Evolutionary conservation across 2,888 invertebrate species (phyloP), one percentile per base, ranked within the genome.

Genomic region (Dusona sp.): DNA sequence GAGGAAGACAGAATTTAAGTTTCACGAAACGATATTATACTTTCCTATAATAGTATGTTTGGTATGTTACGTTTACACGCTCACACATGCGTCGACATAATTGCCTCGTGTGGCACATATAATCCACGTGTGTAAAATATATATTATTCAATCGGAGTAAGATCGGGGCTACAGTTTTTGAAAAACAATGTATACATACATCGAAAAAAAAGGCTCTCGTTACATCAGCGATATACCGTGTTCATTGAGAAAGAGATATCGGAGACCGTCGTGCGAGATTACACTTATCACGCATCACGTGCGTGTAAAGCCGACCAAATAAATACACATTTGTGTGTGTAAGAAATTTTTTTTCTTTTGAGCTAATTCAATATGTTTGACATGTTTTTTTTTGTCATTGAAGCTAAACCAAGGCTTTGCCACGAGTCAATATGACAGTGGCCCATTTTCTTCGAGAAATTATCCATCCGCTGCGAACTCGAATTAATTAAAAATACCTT

Each of bases 171-270:
- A 61, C 57, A 22, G 54, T 8, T 54, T 54, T 54, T 54, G 22
- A 54, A 54, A 54, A 54, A 22, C 54, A n/a, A 22, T 54, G 57
- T 25, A 57, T 22, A n/a, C 38, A n/a, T 38, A 9, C 9, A 45
- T 48, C 8, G 48, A 33, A 36, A n/a, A 29, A 48, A 64, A 7
- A 48, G 33, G 45, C 13, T 25, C 33, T 73, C 73, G 51, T 72
- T 42, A 19, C 36, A 68, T 68, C 68, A 68, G 42, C 36, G 42
- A 65, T 72, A 64, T 16, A 73, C 64, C 61, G 70, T 80, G 33
- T 64, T 79, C 70, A 80, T 80, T 70, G 80, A 70, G 64, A 80
- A 73, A 73, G 48, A 48, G 64, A 80, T 65, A 78, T 65, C 38
- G 65, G 48, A 36, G 36, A 54, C 51, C 36, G 29, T 38, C 36